A percentile compares a stretch with the other conserved stretches of the same genome.
Evolutionary conservation across 2,888 invertebrate species (phyloP).

Genomic region (Oxyteleia sp.): DNA sequence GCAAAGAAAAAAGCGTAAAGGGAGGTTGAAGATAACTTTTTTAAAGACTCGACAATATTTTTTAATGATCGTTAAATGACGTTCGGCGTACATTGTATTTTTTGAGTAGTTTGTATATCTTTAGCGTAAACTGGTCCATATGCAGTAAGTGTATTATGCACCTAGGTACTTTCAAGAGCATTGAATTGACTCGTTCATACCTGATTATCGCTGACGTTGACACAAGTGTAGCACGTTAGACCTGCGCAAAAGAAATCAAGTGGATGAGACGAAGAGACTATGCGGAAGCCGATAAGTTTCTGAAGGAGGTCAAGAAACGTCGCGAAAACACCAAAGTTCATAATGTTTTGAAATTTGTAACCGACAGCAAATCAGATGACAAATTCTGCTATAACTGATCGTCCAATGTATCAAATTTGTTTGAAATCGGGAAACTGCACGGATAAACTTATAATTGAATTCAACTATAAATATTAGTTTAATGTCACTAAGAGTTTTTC

Average conservation of each 20-base stretch:
- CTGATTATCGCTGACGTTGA: conserved; percentile 90
- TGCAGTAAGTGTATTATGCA: conserved; percentile 31
- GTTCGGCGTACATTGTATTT: conserved; percentile 24
- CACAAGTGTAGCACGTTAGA: conserved; percentile 90
- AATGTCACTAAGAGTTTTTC: too few species aligned
- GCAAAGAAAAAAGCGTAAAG: too few species aligned
- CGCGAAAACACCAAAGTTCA: conserved; percentile 55
- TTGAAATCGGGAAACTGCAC: too few species aligned
- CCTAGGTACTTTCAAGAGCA: conserved; percentile 77
- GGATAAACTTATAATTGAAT: too few species aligned
- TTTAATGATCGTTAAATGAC: conserved; percentile 48
- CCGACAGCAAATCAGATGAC: conserved; percentile 47
- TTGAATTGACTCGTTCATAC: conserved; percentile 83
- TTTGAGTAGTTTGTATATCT: conserved; percentile 26
- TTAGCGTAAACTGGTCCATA: conserved; percentile 35
- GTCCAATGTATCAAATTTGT: too few species aligned
- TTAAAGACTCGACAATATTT: conserved; percentile 42
- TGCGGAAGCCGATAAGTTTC: conserved; percentile 74
- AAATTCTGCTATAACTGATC: too few species aligned
- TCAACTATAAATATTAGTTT: too few species aligned
- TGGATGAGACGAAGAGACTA: conserved; percentile 73
- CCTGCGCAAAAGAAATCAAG: conserved; percentile 81
- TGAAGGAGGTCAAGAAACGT: conserved; percentile 62
- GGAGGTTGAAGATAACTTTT: conserved; percentile 21
- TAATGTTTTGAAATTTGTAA: conserved; percentile 56